Evolutionary conservation across 2,888 invertebrate genomes (phyloP).

Genomic region (Polydesmus complanatus): DNA sequence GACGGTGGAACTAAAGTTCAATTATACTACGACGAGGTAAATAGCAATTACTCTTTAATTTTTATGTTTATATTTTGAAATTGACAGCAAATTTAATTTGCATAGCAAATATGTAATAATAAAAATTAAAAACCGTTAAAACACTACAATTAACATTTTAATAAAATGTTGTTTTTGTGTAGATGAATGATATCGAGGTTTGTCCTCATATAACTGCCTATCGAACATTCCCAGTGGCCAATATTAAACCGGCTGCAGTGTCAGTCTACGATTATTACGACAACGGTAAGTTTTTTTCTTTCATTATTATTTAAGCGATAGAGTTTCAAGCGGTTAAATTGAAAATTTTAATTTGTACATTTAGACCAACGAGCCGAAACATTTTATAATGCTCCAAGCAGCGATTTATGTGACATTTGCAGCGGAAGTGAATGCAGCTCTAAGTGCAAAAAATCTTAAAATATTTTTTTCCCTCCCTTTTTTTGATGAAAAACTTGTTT

Average conservation of each 20-base stretch:
- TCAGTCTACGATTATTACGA: slow-evolving; percentile 83
- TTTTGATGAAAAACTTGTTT: too few species aligned
- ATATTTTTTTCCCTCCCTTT: neutral
- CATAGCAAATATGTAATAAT: too few species aligned
- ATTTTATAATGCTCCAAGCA: slow-evolving; percentile 57
- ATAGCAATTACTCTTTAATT: too few species aligned
- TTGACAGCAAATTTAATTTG: too few species aligned
- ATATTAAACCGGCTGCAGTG: slow-evolving; percentile 72
- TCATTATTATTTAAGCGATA: too few species aligned
- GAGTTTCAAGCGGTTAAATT: neutral
- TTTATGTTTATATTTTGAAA: too few species aligned
- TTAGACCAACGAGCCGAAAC: slow-evolving; percentile 51
- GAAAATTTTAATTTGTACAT: too few species aligned
- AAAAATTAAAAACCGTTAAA: too few species aligned
- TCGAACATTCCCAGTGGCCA: slow-evolving; percentile 66
- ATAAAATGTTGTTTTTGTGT: neutral
- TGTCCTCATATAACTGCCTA: slow-evolving; percentile 40
- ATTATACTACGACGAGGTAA: slow-evolving; percentile 56
- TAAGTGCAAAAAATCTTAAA: slow-evolving; percentile 4
- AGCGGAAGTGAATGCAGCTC: slow-evolving; percentile 16
- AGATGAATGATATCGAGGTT: neutral
- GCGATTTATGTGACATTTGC: slow-evolving; percentile 70
- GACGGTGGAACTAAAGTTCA: slow-evolving; percentile 50
- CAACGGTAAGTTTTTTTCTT: slow-evolving; percentile 50
- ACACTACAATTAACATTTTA: neutral